phyloP scores from a whole-genome alignment of 1,140 invertebrate species.

The Cydia amplana region DNA sequence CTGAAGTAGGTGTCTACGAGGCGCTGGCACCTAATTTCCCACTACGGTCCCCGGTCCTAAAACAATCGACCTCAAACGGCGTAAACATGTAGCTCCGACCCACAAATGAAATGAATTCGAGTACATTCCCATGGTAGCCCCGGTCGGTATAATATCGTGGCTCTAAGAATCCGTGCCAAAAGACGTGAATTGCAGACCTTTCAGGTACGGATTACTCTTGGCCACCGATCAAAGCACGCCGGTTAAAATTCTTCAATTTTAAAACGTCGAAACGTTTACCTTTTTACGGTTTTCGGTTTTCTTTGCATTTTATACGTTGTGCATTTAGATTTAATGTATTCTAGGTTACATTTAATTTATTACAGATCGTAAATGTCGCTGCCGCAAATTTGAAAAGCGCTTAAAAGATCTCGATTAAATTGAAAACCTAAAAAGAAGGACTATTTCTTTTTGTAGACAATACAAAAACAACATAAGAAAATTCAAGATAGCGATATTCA shows the following conservation, averaged over 20 bases:
- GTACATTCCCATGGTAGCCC: not conserved
- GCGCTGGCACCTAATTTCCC: no score
- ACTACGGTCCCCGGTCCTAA: no score
- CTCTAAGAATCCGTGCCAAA: constrained; percentile 63
- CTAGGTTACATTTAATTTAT: constrained; percentile 7
- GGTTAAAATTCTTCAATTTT: constrained; percentile 29
- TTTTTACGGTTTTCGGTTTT: constrained; percentile 60
- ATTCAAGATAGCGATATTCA: no score
- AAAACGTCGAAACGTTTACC: constrained; percentile 57
- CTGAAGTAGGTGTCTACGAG: no score
- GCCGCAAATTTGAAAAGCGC: constrained; percentile 5
- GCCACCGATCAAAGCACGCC: constrained; percentile 59
- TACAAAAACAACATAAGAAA: no score
- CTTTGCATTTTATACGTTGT: constrained; percentile 52
- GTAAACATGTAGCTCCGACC: no score
- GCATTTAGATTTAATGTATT: constrained; percentile 23
- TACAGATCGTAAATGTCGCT: not conserved
- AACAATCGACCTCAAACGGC: no score
- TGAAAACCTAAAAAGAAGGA: no score
- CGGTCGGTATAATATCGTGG: constrained; percentile 17
- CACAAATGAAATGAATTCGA: not conserved
- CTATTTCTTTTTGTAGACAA: no score
- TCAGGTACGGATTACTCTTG: constrained; percentile 73
- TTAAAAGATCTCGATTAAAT: not conserved
- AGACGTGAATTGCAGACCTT: constrained; percentile 62